Evolutionary conservation across 2,888 invertebrate species (phyloP).

Genomic region (Zhuqinia jingwanae): DNA sequence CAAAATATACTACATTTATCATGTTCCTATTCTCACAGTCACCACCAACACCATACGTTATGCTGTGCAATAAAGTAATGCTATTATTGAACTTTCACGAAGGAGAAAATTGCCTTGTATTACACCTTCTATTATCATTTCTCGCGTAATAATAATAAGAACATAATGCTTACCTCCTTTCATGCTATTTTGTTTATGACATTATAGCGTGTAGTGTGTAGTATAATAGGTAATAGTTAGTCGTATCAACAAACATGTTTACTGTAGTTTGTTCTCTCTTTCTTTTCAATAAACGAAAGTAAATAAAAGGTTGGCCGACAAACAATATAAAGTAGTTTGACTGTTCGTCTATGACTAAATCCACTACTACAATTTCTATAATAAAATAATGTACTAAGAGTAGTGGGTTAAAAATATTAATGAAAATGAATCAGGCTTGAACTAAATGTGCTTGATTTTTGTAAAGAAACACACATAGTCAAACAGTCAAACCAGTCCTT

Average conservation of each 20-base stretch:
- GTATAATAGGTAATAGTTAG: background rate
- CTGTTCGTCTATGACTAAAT: background rate
- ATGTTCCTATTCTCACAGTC: background rate
- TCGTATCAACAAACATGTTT: background rate
- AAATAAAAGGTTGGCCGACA: slow-evolving; percentile 18
- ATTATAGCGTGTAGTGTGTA: background rate
- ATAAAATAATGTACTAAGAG: too few relatives aligned
- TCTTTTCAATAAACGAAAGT: background rate
- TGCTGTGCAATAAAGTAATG: background rate
- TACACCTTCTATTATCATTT: slow-evolving; percentile 32
- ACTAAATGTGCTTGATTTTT: background rate
- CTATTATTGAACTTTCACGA: slow-evolving; percentile 27
- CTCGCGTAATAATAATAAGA: slow-evolving; percentile 25
- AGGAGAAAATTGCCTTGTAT: slow-evolving; percentile 28
- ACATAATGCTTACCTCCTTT: background rate
- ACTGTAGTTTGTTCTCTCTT: background rate
- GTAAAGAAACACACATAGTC: background rate
- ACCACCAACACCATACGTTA: background rate
- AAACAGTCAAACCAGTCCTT: background rate
- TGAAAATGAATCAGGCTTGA: background rate
- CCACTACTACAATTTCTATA: background rate
- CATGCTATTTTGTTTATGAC: too few relatives aligned
- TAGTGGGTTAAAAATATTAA: slow-evolving; percentile 4
- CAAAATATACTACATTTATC: slow-evolving; percentile 51
- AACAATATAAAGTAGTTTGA: slow-evolving; percentile 30